phyloP scores from a whole-genome alignment of 2,113 vertebrate species.

The Tachuris rubrigastra region DNA sequence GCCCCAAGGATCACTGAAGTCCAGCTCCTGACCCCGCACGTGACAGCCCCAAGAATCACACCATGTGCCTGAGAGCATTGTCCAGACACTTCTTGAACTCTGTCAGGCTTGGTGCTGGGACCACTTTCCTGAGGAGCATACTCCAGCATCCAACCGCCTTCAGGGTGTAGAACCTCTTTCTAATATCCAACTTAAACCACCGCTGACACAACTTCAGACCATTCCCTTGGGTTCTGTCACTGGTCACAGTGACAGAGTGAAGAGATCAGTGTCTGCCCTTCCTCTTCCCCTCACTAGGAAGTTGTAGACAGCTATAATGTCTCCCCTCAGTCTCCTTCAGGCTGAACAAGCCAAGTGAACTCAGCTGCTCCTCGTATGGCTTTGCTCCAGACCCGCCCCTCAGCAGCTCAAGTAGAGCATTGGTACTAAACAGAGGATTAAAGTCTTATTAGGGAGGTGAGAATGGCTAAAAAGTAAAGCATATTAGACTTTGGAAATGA shows the following conservation, averaged over 20 bases:
- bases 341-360: not conserved
- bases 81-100: not conserved
- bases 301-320: not conserved
- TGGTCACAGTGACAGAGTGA: not conserved
- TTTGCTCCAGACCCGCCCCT: not conserved
- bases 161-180: not conserved
- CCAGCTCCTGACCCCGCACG: not conserved
- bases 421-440: not conserved
- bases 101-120: not conserved
- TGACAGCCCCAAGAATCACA: not conserved
- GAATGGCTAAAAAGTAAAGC: not conserved
- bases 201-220: not conserved
- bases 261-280: not conserved
- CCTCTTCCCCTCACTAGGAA: accelerated
- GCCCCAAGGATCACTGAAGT: not conserved
- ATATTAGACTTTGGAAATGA: not conserved
- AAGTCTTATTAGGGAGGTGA: not conserved
- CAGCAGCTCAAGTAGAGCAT: not conserved
- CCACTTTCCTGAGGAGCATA: not conserved
- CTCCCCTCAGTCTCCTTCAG: not conserved
- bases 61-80: not conserved
- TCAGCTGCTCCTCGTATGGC: not conserved
- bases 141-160: not conserved
- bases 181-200: not conserved
- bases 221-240: not conserved